A percentile compares a stretch with the other conserved stretches of the same genome.
phyloP scores from a whole-genome alignment of 2,113 vertebrate species.

The Labeo catla region DNA sequence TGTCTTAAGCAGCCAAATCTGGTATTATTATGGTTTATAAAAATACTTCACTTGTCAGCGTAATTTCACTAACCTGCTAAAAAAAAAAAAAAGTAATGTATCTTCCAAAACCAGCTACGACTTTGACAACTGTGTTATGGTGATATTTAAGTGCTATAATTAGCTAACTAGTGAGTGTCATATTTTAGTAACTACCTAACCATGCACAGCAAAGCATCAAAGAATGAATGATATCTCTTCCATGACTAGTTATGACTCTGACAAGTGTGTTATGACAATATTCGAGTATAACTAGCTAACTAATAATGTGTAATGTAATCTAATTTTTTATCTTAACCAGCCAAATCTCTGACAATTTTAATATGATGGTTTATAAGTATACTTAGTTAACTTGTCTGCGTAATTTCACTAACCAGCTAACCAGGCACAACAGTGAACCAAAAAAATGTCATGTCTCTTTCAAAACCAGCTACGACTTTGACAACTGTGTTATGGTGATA shows the following conservation, averaged over 20 bases:
- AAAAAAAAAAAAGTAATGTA: too few relatives aligned
- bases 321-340: not conserved
- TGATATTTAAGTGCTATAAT: too few relatives aligned
- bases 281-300: not conserved
- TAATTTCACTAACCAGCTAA: not conserved
- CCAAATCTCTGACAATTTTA: not conserved
- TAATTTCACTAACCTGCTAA: not conserved
- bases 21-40: not conserved
- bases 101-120: too few relatives aligned
- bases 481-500: too few relatives aligned
- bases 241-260: not conserved
- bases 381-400: not conserved
- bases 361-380: not conserved
- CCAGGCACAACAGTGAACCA: too few relatives aligned
- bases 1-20: not conserved
- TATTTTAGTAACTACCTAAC: not conserved
- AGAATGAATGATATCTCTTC: not conserved
- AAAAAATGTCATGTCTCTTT: too few relatives aligned
- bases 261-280: not conserved
- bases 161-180: not conserved
- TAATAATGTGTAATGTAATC: not conserved
- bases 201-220: not conserved
- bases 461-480: too few relatives aligned
- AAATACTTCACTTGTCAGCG: not conserved
- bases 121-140: too few relatives aligned